These are phyloP conservation scores for Argyresthia albistria DNA, from an alignment of 2,888 invertebrate genomes.

Conservation along the genomic window DNA sequence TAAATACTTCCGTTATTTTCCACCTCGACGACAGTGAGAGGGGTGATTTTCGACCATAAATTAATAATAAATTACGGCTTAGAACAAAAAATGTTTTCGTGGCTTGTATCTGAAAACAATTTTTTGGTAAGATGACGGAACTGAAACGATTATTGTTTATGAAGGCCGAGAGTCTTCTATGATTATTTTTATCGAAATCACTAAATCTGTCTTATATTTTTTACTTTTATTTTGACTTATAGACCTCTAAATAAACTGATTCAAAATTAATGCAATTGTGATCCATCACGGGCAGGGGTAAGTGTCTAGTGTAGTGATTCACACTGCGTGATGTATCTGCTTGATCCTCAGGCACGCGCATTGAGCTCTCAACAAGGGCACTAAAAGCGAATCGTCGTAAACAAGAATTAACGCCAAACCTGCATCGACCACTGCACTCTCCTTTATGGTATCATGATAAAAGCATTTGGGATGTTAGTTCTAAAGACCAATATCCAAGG, in stretches of 20 bases:
- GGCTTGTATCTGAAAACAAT: not conserved
- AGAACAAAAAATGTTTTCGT: constrained; percentile 24
- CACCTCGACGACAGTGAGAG: constrained; percentile 61
- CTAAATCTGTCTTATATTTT: too few relatives aligned
- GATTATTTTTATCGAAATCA: too few relatives aligned
- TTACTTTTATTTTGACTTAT: too few relatives aligned
- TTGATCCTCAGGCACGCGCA: constrained; percentile 14
- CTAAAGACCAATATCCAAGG: constrained; percentile 1
- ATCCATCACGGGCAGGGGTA: too few relatives aligned
- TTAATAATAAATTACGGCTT: constrained; percentile 62
- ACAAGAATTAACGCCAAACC: constrained; percentile 65
- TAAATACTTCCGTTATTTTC: constrained; percentile 71
- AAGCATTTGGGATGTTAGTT: constrained; percentile 24
- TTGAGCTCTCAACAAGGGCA: constrained; percentile 34
- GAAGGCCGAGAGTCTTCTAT: not conserved
- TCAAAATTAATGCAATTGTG: not conserved
- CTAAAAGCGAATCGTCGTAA: constrained; percentile 68
- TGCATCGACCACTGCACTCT: constrained; percentile 60
- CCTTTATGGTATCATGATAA: constrained; percentile 60
- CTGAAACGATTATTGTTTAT: not conserved
- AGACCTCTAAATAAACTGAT: too few relatives aligned
- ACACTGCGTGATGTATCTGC: constrained; percentile 22
- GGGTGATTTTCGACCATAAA: constrained; percentile 57
- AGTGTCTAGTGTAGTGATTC: too few relatives aligned
- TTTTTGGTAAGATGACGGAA: not conserved